phyloP scores from a whole-genome alignment of 1,140 invertebrate genomes.

The Hypsibius dujardini region DNA sequence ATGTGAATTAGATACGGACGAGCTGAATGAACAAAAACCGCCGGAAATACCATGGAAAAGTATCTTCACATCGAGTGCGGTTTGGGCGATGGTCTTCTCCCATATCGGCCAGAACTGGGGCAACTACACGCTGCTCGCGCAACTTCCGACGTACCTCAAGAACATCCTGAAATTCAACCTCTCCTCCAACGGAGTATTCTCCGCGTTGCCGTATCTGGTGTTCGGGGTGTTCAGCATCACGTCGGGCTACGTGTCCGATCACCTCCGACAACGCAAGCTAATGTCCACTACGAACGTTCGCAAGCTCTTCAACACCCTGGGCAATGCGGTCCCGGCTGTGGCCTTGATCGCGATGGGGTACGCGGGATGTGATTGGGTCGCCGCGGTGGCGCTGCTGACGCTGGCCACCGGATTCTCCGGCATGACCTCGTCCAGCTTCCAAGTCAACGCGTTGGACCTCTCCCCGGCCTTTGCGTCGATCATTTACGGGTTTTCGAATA shows the following conservation, averaged over 20 bases:
- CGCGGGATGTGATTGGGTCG: background rate
- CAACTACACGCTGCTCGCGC: slow-evolving; percentile 80
- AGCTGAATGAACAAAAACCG: background rate
- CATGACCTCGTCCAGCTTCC: background rate
- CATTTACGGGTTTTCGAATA: background rate
- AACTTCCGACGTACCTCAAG: slow-evolving; percentile 81
- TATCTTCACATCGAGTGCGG: slow-evolving; percentile 59
- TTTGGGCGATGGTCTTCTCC: slow-evolving; percentile 72
- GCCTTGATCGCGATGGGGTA: background rate
- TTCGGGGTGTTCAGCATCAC: background rate
- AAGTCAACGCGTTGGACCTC: background rate
- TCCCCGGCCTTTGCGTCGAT: background rate
- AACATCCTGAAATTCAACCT: slow-evolving; percentile 69
- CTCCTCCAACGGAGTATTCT: slow-evolving; percentile 9
- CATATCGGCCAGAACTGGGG: slow-evolving; percentile 37
- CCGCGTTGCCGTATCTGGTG: background rate
- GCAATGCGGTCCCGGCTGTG: slow-evolving; percentile 24
- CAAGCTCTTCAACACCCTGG: slow-evolving; percentile 30
- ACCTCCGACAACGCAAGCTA: slow-evolving; percentile 23
- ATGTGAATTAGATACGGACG: background rate
- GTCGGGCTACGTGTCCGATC: background rate
- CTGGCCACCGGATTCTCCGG: background rate
- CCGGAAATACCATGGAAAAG: slow-evolving; percentile 41
- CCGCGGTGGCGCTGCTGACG: background rate
- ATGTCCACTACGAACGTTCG: slow-evolving; percentile 27